These are phyloP conservation scores for Meandrusa payeni DNA, from an alignment of 2,888 invertebrate genomes.

Conservation along the genomic window DNA sequence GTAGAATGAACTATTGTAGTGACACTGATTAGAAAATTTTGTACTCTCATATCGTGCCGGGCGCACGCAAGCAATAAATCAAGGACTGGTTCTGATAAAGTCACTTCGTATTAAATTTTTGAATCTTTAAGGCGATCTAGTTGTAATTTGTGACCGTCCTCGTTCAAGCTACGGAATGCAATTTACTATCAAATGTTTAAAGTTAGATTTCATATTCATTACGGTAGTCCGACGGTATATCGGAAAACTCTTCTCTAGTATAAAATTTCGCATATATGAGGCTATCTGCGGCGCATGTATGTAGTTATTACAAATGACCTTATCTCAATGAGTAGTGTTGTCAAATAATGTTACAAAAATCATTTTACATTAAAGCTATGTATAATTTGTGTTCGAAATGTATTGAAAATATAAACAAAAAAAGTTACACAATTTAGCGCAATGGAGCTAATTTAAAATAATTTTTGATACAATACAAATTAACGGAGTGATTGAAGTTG, in stretches of 20 bases:
- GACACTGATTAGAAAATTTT: constrained; percentile 47
- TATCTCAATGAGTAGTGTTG: constrained; percentile 21
- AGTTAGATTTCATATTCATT: constrained; percentile 19
- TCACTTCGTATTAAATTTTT: constrained; percentile 22
- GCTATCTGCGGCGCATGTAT: constrained; percentile 18
- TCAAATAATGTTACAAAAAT: constrained; percentile 19
- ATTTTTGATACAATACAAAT: constrained; percentile 3
- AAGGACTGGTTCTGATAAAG: constrained; percentile 35
- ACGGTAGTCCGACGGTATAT: constrained; percentile 5
- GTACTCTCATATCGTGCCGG: constrained; percentile 42
- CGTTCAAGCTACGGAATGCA: constrained; percentile 15
- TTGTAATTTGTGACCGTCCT: constrained; percentile 34
- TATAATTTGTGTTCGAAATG: too few relatives aligned
- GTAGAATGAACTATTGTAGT: constrained; percentile 48
- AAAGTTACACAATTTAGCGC: too few relatives aligned
- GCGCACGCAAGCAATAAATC: constrained; percentile 42
- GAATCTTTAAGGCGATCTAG: constrained; percentile 26
- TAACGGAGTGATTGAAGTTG: constrained; percentile 15
- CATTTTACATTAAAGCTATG: constrained; percentile 9
- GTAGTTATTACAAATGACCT: constrained; percentile 17
- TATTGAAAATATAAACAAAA: too few relatives aligned
- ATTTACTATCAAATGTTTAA: constrained; percentile 4
- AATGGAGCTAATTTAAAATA: too few relatives aligned
- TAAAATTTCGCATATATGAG: constrained; percentile 12
- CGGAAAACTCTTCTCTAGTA: constrained; percentile 5